These are phyloP conservation scores for Acrocephalus kingi DNA, from an alignment of 2,113 vertebrate species.

Conservation along the genomic window DNA sequence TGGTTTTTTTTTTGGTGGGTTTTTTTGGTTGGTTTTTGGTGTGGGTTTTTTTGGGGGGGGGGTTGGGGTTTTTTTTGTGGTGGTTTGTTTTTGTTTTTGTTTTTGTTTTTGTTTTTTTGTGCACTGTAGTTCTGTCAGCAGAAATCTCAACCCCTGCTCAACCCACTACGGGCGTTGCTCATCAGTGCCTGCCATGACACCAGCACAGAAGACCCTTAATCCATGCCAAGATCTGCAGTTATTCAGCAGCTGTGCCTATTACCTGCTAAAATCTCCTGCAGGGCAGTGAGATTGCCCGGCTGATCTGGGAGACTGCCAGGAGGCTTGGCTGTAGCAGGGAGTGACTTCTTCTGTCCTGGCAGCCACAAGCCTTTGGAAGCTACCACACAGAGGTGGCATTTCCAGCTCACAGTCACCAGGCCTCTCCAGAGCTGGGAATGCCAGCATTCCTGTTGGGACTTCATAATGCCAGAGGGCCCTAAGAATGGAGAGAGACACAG, in stretches of 20 bases:
- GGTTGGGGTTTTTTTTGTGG: background rate
- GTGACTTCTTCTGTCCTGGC: background rate
- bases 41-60: too few species aligned
- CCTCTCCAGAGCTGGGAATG: background rate
- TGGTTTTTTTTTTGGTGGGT: too few species aligned
- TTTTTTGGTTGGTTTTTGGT: too few species aligned
- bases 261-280: background rate
- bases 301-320: background rate
- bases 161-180: background rate
- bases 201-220: background rate
- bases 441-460: background rate
- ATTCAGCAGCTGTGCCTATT: background rate
- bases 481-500: background rate
- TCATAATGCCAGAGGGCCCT: background rate
- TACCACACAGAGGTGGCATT: background rate
- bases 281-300: background rate
- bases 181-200: background rate
- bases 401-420: background rate
- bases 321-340: background rate
- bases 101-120: too few species aligned
- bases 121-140: background rate
- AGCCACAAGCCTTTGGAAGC: background rate
- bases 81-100: too few species aligned
- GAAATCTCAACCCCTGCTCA: background rate
- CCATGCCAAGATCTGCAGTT: background rate